Base-by-base conservation (phyloP, 2,888 invertebrate genomes). In the Buathra laborator region DNA sequence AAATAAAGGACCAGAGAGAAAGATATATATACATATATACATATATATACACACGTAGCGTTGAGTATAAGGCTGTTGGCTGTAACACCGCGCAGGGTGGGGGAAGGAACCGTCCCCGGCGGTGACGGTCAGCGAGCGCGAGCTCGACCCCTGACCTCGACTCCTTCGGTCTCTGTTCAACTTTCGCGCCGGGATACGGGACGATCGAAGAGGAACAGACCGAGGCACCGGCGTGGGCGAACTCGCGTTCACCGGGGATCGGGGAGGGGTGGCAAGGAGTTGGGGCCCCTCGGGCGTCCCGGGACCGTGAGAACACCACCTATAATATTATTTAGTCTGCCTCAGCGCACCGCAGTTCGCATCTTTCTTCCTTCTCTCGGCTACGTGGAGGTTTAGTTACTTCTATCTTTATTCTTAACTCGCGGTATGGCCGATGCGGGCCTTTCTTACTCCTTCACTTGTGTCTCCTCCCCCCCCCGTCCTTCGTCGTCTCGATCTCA, bases 261-360 rank as follows among this genome's bases (percentile, higher is more conserved):
- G 81, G 67, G 68, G 66, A 62, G 75, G 51, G 75, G 85, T 75
- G 91, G 92, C 48, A n/a, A 62, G 24, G 92, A 91, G 93, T 92
- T 93, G 93, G 88, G 93, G 62, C 62, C 93, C 94, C 93, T 93
- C 93, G 93, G 94, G 93, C 93, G 93, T 93, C 93, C 92, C 89
- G 93, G 89, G 93, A 94, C 94, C 94, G 94, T 94, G 93, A 93
- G 94, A 94, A 94, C 94, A 94, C 92, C 93, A 93, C 93, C 94
- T 93, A 94, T 93, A 94, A 94, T 94, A 94, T 94, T 94, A 94
- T 94, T 94, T 94, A 93, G 93, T 93, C 93, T 93, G 93, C 90
- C 82, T 89, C 89, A 86, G 88, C 86, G 89, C 87, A 81, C 71
- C 82, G 77, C 81, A 88, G 86, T 87, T 90, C 86, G 83, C 86